Evolutionary conservation across 2,888 invertebrate genomes (phyloP).

Genomic region (Agrotis puta): DNA sequence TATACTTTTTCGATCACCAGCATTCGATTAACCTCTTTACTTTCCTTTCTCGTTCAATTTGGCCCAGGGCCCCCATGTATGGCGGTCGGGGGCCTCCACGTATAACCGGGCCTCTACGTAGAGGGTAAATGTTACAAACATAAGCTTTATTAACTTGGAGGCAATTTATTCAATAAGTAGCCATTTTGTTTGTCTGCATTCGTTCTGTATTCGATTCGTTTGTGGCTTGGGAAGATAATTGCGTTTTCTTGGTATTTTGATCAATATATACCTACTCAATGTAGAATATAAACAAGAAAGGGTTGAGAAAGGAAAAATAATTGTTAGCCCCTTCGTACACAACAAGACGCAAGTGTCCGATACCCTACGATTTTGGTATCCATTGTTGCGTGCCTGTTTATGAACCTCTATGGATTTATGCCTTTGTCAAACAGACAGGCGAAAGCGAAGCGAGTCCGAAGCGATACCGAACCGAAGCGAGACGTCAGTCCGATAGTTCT

Average conservation of each 20-base stretch:
- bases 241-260: conserved; percentile 14
- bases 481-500: no score
- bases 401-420: no score
- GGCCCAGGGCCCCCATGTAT: conserved; percentile 43
- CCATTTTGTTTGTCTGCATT: conserved; percentile 52
- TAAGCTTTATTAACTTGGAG: conserved; percentile 55
- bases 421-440: no score
- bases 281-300: not conserved
- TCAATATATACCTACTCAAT: not conserved
- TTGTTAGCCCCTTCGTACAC: no score
- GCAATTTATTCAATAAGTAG: conserved; percentile 53
- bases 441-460: no score
- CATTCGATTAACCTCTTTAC: conserved; percentile 51
- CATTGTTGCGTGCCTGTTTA: no score
- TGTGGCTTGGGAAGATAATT: conserved; percentile 32
- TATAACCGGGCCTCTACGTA: conserved; percentile 40
- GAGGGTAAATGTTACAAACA: conserved; percentile 49
- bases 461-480: no score
- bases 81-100: conserved; percentile 27
- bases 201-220: conserved; percentile 21
- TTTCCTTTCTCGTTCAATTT: conserved; percentile 56
- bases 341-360: no score
- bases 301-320: no score
- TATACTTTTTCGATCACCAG: conserved; percentile 39
- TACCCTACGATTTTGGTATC: no score